These are phyloP conservation scores for Noctua comes DNA, from an alignment of 2,888 invertebrate species.

Conservation along the genomic window DNA sequence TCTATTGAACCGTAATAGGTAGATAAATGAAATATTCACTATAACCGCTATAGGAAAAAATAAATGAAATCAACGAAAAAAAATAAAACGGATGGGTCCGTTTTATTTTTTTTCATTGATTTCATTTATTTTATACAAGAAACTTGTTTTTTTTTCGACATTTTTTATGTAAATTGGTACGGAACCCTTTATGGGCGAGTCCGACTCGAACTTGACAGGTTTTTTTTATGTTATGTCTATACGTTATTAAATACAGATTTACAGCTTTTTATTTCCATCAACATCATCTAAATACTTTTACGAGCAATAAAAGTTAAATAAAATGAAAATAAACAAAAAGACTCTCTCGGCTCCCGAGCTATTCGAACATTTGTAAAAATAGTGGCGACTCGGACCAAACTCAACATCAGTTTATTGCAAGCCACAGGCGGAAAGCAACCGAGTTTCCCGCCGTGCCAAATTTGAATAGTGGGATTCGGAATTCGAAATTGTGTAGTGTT, in stretches of 20 bases:
- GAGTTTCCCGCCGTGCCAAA: slow-evolving; percentile 66
- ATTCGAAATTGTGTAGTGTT: slow-evolving; percentile 42
- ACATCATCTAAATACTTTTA: slow-evolving; percentile 58
- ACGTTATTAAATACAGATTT: slow-evolving; percentile 51
- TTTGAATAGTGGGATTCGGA: slow-evolving; percentile 59
- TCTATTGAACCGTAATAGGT: too few relatives aligned
- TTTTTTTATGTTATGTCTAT: slow-evolving; percentile 43
- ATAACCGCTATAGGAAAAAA: neutral
- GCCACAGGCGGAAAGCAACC: slow-evolving; percentile 73
- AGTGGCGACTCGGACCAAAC: slow-evolving; percentile 71
- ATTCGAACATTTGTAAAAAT: slow-evolving; percentile 77
- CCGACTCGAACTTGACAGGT: neutral
- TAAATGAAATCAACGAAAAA: too few relatives aligned
- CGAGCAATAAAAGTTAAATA: slow-evolving; percentile 54
- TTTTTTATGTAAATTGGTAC: neutral
- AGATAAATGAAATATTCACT: neutral
- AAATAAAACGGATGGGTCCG: too few relatives aligned
- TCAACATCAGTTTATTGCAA: slow-evolving; percentile 75
- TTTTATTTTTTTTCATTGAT: too few relatives aligned
- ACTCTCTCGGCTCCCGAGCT: slow-evolving; percentile 65
- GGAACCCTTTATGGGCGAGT: neutral
- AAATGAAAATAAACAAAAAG: slow-evolving; percentile 52
- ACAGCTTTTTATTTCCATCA: slow-evolving; percentile 54
- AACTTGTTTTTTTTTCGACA: too few relatives aligned
- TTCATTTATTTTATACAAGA: too few relatives aligned